Conservation (phyloP, 2,888 invertebrate species). For the Cheilosia urbana region DNA sequence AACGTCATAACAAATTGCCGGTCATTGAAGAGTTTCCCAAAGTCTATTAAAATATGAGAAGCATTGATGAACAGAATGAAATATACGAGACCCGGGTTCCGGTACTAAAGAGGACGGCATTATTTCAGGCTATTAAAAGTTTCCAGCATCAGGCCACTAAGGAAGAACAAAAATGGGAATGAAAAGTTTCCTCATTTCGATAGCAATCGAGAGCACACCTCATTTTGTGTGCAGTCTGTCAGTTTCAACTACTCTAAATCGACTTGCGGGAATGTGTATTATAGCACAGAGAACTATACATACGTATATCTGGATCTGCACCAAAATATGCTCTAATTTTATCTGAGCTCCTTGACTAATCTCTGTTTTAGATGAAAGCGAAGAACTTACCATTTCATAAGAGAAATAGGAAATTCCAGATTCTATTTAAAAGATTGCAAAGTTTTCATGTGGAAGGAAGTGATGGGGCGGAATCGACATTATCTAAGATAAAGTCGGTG, state of each 20-base stretch:
- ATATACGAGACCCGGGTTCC: conserved; percentile 6
- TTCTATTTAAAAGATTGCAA: conserved; percentile 44
- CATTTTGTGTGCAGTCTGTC: conserved; percentile 40
- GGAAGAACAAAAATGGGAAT: conserved; percentile 48
- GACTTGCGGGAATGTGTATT: not conserved
- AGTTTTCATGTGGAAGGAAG: conserved; percentile 20
- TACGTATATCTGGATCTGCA: conserved; percentile 46
- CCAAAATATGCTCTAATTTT: conserved; percentile 42
- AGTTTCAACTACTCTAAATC: conserved; percentile 3
- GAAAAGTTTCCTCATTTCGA: conserved; percentile 60
- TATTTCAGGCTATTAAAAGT: conserved; percentile 62
- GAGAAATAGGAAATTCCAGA: conserved; percentile 29
- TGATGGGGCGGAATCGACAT: not conserved
- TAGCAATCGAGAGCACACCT: conserved; percentile 57
- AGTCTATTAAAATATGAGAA: conserved; percentile 56
- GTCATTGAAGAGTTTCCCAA: conserved; percentile 42
- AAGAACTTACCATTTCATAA: conserved; percentile 24
- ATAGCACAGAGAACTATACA: not conserved
- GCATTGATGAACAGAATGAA: conserved; percentile 30
- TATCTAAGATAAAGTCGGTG: not conserved
- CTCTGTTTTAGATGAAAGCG: conserved; percentile 49
- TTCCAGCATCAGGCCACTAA: conserved; percentile 38
- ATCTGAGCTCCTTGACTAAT: conserved; percentile 36
- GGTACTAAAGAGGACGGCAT: conserved; percentile 27
- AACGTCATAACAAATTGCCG: conserved; percentile 42